These are phyloP conservation scores for Zapornia atra DNA, from an alignment of 2,113 vertebrate species.

Conservation along the genomic window DNA sequence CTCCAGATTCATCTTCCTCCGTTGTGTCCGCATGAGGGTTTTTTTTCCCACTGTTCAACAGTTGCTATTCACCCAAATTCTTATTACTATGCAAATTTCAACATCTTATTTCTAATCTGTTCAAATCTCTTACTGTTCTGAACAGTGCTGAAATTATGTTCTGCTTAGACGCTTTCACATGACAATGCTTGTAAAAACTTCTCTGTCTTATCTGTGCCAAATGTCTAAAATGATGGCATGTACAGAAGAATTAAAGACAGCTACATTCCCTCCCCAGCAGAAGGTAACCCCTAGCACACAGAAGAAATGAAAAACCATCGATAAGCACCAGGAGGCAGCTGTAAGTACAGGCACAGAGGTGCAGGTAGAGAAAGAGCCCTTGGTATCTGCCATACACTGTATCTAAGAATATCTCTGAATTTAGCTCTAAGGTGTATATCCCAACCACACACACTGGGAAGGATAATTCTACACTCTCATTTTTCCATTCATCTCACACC, in stretches of 20 bases:
- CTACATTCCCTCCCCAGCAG: background rate
- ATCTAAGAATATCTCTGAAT: slow-evolving; percentile 16
- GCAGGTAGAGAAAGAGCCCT: background rate
- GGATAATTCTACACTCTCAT: background rate
- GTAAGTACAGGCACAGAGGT: background rate
- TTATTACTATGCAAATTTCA: slow-evolving; percentile 71
- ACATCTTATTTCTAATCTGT: slow-evolving; percentile 58
- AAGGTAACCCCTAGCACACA: background rate
- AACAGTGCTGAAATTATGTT: slow-evolving; percentile 38
- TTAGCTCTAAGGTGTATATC: background rate
- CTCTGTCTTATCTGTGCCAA: slow-evolving; percentile 9
- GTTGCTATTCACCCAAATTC: slow-evolving; percentile 28
- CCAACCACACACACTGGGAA: background rate
- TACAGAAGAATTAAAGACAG: background rate
- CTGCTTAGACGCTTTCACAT: slow-evolving; percentile 11
- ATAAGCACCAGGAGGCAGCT: background rate
- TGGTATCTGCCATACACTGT: background rate
- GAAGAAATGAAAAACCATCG: background rate
- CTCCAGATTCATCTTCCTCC: slow-evolving; percentile 1
- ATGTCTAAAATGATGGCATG: background rate
- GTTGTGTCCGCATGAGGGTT: background rate
- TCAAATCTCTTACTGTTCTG: slow-evolving; percentile 41
- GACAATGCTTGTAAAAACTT: slow-evolving; percentile 4
- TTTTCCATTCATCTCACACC: background rate
- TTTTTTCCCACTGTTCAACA: background rate